Evolutionary conservation across 1,140 invertebrate genomes (phyloP).

Genomic region (Aphis gossypii): DNA sequence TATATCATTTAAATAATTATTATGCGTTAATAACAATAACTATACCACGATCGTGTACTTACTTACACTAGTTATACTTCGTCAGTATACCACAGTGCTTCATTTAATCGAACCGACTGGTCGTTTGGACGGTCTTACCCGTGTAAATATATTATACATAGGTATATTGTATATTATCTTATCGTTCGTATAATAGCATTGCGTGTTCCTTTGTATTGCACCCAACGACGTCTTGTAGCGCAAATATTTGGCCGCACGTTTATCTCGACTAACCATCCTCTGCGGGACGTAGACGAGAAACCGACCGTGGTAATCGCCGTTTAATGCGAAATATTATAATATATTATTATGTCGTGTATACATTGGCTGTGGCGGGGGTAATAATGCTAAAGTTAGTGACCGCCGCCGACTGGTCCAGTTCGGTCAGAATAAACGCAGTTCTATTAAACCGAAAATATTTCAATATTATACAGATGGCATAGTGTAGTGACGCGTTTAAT

Average conservation of each 20-base stretch:
- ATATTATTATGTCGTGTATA: neutral
- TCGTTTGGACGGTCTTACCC: slow-evolving; percentile 37
- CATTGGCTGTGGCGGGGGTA: neutral
- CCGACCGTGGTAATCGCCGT: neutral
- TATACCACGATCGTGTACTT: neutral
- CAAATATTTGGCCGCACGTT: neutral
- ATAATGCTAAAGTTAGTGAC: neutral
- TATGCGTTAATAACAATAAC: neutral
- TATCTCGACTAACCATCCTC: neutral
- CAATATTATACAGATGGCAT: neutral
- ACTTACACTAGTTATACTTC: neutral
- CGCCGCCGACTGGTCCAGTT: neutral
- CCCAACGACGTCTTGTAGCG: neutral
- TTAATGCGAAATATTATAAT: neutral
- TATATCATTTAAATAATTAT: neutral
- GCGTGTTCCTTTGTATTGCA: neutral
- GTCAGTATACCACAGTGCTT: neutral
- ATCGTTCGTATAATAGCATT: neutral
- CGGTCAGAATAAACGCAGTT: neutral
- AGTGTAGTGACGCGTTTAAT: neutral
- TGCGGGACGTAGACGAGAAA: neutral
- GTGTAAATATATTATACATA: neutral
- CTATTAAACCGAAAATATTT: neutral
- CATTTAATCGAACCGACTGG: slow-evolving; percentile 26
- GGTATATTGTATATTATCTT: neutral